These are phyloP conservation scores for Procavia capensis DNA, from an alignment of 2,113 vertebrate species.

Conservation along the genomic window DNA sequence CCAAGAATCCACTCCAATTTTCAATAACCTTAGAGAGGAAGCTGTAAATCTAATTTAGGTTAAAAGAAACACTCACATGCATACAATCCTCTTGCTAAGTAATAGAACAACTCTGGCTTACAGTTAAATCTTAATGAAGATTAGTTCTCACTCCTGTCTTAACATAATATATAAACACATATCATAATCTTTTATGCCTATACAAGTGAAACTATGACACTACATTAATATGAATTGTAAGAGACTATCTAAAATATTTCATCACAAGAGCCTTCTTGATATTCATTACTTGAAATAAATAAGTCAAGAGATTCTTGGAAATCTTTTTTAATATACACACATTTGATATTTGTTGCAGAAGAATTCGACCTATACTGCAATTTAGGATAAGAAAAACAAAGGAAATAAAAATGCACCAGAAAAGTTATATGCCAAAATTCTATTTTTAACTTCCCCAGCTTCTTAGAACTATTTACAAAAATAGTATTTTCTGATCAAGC, in stretches of 20 bases:
- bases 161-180: not conserved
- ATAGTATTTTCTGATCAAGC: constrained; percentile 49
- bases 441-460: constrained; percentile 51
- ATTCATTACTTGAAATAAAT: constrained; percentile 34
- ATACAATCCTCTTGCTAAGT: constrained; percentile 38
- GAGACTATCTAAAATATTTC: constrained; percentile 6
- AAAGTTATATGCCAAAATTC: not conserved
- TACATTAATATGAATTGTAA: constrained; percentile 29
- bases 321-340: not conserved
- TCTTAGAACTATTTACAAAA: constrained; percentile 8
- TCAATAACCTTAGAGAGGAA: constrained; percentile 42
- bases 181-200: constrained; percentile 12
- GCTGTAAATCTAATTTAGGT: not conserved
- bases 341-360: constrained; percentile 46
- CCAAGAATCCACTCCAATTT: constrained; percentile 39
- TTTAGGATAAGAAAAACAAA: not conserved
- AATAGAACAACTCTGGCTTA: not conserved
- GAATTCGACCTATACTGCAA: not conserved
- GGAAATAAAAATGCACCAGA: constrained; percentile 36
- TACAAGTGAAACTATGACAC: constrained; percentile 1
- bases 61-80: constrained; percentile 19
- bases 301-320: constrained; percentile 9
- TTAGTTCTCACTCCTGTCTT: not conserved
- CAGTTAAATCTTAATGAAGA: constrained; percentile 26
- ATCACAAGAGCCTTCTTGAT: not conserved